Evolutionary conservation across 2,113 vertebrate genomes (phyloP).

Genomic region (Pelecanus crispus): DNA sequence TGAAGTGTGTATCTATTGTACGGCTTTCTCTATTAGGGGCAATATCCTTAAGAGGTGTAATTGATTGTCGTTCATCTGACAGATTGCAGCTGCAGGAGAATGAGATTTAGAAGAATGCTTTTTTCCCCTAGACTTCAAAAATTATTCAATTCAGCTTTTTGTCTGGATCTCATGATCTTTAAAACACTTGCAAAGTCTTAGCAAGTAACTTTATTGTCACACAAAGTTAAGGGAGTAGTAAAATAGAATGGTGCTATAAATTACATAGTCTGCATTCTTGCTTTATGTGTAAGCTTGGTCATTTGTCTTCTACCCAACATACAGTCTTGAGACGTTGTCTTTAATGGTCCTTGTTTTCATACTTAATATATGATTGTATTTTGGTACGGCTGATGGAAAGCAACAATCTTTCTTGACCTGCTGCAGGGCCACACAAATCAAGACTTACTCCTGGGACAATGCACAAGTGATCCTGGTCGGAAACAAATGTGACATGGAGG

Average conservation of each 20-base stretch:
- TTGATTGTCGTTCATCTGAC: not conserved
- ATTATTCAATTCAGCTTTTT: not conserved
- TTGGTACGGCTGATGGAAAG: not conserved
- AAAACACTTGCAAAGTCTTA: not conserved
- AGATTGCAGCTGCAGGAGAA: not conserved
- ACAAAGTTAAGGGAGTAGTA: not conserved
- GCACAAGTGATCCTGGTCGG: conserved; percentile 97
- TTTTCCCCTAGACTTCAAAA: not conserved
- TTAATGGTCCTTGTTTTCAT: not conserved
- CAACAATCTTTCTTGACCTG: not conserved
- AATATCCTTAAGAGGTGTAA: not conserved
- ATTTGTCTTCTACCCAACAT: not conserved
- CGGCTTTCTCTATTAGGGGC: not conserved
- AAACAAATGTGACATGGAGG: conserved; percentile 98
- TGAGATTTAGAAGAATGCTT: not conserved
- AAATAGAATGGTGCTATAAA: not conserved
- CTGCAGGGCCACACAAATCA: conserved; percentile 95
- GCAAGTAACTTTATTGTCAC: not conserved
- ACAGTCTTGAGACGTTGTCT: not conserved
- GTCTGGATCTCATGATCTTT: not conserved
- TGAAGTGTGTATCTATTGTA: not conserved
- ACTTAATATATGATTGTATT: not conserved
- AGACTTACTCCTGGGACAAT: conserved; percentile 98
- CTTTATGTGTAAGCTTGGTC: not conserved
- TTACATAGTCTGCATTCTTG: not conserved